Evolutionary conservation across 2,113 vertebrate species (phyloP), one percentile per base, ranked within the genome.

Genomic region (Platanista minor): DNA sequence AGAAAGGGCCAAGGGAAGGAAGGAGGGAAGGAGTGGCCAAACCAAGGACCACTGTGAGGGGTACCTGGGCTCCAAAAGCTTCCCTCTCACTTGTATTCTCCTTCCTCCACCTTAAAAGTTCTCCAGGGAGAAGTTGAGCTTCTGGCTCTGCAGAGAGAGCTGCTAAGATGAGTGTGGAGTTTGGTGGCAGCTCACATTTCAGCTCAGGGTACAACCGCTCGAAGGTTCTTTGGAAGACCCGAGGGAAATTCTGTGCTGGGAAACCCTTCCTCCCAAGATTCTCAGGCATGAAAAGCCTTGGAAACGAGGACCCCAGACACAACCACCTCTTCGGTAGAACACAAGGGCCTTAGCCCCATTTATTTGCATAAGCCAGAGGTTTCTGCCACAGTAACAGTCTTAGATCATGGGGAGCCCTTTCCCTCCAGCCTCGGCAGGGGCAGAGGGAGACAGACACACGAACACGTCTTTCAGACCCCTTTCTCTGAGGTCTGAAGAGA

Each of bases 291-390:
- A 71, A 71, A 64, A 57, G 54, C n/a, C 86, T 82, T 52, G 75
- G 78, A 93, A 92, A 94, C 36, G 62, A 93, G 52, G 80, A 54
- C 21, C 39, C 54, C 77, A 90, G 86, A 90, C 62, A 92, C 83
- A 41, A 66, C 1, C 41, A 64, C 23, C 57, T 33, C 66, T 78
- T 36, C 52, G 36, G 59, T 81, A 69, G 77, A 88, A 66, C 84
- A 59, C 15, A 13, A 61, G 78, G 78, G 69, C 82, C 43, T 85
- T 11, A 18, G 87, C 78, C 89, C 94, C 52, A 3, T 97, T 98
- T 98, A 98, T 98, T 98, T 87, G 69, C 88, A 92, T 39, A 80
- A 96, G 87, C 64, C 90, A 94, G 74, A 85, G 36, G 61, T 49
- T 91, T 74, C 80, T 94, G 66, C 4, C 20, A 49, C 39, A 87